phyloP scores from a whole-genome alignment of 2,113 vertebrate species.

The Oreotrochilus melanogaster region DNA sequence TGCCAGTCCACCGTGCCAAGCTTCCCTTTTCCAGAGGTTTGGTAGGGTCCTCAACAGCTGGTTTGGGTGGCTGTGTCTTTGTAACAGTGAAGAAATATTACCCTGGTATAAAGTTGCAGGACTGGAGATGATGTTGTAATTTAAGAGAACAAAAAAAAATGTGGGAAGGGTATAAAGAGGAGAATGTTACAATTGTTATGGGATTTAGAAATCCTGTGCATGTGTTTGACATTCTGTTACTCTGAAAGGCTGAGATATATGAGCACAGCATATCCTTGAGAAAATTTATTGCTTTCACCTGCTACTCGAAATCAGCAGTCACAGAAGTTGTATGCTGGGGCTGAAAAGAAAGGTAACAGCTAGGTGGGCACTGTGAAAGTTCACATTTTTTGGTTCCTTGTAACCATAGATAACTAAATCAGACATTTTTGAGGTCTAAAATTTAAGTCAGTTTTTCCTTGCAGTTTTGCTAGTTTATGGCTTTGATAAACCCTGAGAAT shows the following conservation, averaged over 20 bases:
- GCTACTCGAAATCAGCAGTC: neutral
- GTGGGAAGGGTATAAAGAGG: neutral
- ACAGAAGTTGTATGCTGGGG: neutral
- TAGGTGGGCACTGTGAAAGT: neutral
- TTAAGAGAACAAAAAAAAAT: neutral
- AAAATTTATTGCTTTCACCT: slow-evolving; percentile 7
- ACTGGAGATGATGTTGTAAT: neutral
- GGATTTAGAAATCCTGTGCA: slow-evolving; percentile 15
- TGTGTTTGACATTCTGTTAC: neutral
- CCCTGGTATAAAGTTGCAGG: neutral
- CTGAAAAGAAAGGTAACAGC: neutral
- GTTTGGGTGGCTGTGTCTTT: neutral
- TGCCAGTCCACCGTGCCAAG: neutral
- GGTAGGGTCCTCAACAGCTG: neutral
- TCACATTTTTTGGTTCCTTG: neutral
- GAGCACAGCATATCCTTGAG: neutral
- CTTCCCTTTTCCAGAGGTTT: neutral
- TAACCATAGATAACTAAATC: neutral
- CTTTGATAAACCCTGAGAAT: slow-evolving; percentile 42
- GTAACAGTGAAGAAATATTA: neutral
- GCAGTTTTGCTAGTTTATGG: slow-evolving; percentile 17
- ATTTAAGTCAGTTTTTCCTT: slow-evolving; percentile 37
- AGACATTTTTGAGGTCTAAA: slow-evolving; percentile 33
- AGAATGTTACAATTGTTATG: neutral
- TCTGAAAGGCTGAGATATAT: neutral